These are phyloP conservation scores for Sandelia bainsii DNA, from an alignment of 2,797 vertebrate species.

Conservation along the genomic window DNA sequence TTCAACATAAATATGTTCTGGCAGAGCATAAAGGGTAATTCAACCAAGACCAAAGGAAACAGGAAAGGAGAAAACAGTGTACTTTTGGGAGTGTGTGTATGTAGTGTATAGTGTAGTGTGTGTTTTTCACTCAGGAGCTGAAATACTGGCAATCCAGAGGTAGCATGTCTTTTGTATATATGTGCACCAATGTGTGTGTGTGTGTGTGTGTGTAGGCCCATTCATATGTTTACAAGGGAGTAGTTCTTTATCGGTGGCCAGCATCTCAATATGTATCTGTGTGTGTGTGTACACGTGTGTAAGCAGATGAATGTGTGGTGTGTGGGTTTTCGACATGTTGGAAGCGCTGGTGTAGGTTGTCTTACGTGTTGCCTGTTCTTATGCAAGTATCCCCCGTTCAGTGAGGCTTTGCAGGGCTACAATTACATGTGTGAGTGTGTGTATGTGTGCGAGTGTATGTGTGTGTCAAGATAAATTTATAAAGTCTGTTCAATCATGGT, in stretches of 20 bases:
- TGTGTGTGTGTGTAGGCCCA: conserved; percentile 6
- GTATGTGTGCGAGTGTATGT: not conserved
- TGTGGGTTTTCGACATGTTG: conserved; percentile 65
- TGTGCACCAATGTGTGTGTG: not conserved
- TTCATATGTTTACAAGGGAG: conserved; percentile 27
- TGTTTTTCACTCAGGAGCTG: not conserved
- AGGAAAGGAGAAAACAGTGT: not conserved
- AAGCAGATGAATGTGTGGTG: conserved; percentile 45
- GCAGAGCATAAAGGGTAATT: conserved; percentile 20
- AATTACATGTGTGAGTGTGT: not conserved
- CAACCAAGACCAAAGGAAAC: not conserved
- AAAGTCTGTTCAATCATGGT: not conserved
- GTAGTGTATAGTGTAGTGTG: too few species aligned
- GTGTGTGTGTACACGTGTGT: conserved; percentile 9
- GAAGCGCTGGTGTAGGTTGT: conserved; percentile 60
- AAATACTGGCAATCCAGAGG: not conserved
- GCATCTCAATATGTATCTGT: conserved; percentile 18
- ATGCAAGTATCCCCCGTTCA: conserved; percentile 53
- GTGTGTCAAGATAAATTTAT: conserved; percentile 9
- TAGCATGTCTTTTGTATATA: conserved; percentile 13
- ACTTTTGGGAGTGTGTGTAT: not conserved
- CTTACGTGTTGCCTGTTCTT: conserved; percentile 54
- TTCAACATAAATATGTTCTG: conserved; percentile 10
- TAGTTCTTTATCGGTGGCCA: not conserved
- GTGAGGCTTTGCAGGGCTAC: conserved; percentile 7